Conservation (phyloP, 2,888 invertebrate species). For the Eupsilia transversa region DNA sequence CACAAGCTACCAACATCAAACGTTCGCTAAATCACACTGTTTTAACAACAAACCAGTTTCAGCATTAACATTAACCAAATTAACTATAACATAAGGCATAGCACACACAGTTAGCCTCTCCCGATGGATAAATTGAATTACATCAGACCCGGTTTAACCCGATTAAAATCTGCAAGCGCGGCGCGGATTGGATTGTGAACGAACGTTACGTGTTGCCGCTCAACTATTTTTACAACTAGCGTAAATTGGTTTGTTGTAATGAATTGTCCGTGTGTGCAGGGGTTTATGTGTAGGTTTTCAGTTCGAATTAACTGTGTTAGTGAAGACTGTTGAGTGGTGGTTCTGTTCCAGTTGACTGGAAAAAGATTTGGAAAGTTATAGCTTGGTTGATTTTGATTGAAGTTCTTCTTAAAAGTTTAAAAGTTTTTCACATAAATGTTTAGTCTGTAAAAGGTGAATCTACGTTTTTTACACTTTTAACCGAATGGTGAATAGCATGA, state of each 20-base stretch:
- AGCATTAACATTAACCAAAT: slow-evolving; percentile 58
- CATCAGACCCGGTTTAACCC: slow-evolving; percentile 79
- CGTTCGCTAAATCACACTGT: slow-evolving; percentile 11
- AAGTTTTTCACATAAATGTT: not conserved
- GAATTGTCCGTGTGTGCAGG: slow-evolving; percentile 64
- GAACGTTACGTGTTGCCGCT: slow-evolving; percentile 61
- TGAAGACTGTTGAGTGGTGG: slow-evolving; percentile 22
- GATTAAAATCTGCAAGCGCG: slow-evolving; percentile 80
- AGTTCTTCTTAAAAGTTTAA: not conserved
- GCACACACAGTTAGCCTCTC: slow-evolving; percentile 64
- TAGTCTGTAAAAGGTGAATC: not conserved
- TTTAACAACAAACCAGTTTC: slow-evolving; percentile 42
- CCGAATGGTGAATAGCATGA: no score
- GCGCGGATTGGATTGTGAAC: slow-evolving; percentile 72
- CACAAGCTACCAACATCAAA: not conserved
- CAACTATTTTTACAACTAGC: slow-evolving; percentile 71
- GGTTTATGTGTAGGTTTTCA: slow-evolving; percentile 49
- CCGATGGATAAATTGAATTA: slow-evolving; percentile 84
- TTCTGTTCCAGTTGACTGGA: not conserved
- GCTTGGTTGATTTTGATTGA: not conserved
- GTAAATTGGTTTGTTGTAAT: slow-evolving; percentile 69
- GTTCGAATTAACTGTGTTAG: slow-evolving; percentile 26
- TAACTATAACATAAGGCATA: slow-evolving; percentile 64
- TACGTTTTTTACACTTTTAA: not conserved
- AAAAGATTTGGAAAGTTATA: slow-evolving; percentile 4